Evolutionary conservation across 37 sponge, comb jelly and placozoan genomes (phyloP), one percentile per base, ranked within the genome.

Genomic region (Aphrocallistes beatrix): DNA sequence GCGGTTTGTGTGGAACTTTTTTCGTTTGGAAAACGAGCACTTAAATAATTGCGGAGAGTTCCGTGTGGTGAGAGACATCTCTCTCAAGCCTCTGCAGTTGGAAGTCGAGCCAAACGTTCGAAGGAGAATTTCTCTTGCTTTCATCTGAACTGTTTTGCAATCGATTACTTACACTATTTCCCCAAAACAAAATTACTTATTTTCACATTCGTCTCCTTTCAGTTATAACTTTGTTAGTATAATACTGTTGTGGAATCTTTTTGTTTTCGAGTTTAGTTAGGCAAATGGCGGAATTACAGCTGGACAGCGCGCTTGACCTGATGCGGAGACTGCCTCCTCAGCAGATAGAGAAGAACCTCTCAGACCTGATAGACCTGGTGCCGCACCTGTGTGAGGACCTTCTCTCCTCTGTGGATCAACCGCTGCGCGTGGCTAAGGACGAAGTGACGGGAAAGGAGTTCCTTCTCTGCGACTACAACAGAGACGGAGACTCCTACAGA

Each of bases 401-500:
- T 10, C 91, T 97, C 38, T 90, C 98, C 16, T 95, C 98, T 6
- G 93, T 97, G 1, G 98, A 97, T 60, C 98, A 97, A 82, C 98
- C 98, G 0, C 85, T 97, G 38, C 94, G 94, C 85, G 89, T 97
- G 1, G 89, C 98, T 23, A 87, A 90, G 47, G 91, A 91, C 87
- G 93, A 93, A 85, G 48, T 87, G 81, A 94, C 88, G 1, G 94
- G 95, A 0, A 92, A 91, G 75, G 98, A 97, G 82, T 97, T 94
- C 86, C 90, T 97, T 48, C 91, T 94, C 37, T 97, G 98, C 87
- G 98, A 97, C 90, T 97, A 97, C 90, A 97, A 97, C 89, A 85
- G 98, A 36, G 98, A 97, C 86, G 98, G 98, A 17, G 98, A 97
- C 87, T 94, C 94, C 21, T 97, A 97, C 86, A 89, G 98, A 83